Percentiles rank a stretch among this genome's conserved stretches.
phyloP scores from a whole-genome alignment of 53 echinoderm and acorn worm species.

The Temnopleurus reevesii region DNA sequence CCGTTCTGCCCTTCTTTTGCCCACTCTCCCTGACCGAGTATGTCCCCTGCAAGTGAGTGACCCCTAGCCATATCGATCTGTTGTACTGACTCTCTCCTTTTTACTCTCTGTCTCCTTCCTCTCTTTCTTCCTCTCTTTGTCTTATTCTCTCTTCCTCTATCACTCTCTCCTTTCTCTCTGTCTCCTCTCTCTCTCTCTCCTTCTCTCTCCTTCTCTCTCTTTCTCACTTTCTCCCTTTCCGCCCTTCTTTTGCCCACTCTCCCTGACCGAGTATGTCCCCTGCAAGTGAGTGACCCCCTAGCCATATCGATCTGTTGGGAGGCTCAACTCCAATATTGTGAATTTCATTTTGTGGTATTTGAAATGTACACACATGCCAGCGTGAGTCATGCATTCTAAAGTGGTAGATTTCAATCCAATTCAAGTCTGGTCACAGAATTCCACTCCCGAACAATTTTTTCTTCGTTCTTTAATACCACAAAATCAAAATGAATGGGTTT shows the following conservation, averaged over 20 bases:
- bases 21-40: background rate
- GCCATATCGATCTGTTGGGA: slow-evolving; percentile 25
- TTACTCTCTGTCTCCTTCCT: too few relatives aligned
- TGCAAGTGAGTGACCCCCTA: slow-evolving; percentile 14
- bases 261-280: background rate
- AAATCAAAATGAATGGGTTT: too few relatives aligned
- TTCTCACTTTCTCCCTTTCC: background rate
- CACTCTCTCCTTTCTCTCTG: background rate
- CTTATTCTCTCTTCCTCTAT: background rate
- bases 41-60: slow-evolving; percentile 1
- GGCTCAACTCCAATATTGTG: slow-evolving; percentile 40
- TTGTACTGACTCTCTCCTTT: too few relatives aligned
- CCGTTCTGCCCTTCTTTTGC: background rate
- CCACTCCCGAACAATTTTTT: too few relatives aligned
- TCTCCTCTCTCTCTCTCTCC: background rate
- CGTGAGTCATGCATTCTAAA: slow-evolving; percentile 32
- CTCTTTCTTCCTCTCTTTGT: too few relatives aligned
- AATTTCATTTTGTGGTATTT: slow-evolving; percentile 42
- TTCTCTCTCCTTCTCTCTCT: background rate
- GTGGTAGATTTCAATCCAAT: slow-evolving; percentile 27
- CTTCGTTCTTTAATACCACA: too few relatives aligned
- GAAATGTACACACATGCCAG: background rate
- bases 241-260: background rate
- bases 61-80: slow-evolving; percentile 5
- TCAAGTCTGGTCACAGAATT: too few relatives aligned